Conservation (phyloP, 2,113 vertebrate genomes). For the Leptocoma aspasia region DNA sequence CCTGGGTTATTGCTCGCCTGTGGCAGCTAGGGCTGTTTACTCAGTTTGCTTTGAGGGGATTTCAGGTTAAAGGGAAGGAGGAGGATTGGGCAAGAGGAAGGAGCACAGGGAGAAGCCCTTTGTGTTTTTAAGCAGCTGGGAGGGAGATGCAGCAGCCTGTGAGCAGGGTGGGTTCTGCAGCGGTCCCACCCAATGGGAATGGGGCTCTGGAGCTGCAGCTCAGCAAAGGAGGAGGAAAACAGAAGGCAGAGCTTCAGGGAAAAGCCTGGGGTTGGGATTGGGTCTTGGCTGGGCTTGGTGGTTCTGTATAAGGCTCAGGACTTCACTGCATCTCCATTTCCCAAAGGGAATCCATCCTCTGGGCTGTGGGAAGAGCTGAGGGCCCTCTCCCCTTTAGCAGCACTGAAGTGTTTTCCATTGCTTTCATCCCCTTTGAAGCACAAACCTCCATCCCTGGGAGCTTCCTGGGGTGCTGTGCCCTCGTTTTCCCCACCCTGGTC, state of each 20-base stretch:
- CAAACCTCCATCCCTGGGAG: background rate
- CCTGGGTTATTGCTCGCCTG: background rate
- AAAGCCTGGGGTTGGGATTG: background rate
- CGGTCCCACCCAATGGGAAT: fast-evolving
- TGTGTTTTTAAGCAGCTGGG: background rate
- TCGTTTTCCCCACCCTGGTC: background rate
- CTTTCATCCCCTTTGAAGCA: background rate
- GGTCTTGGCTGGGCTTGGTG: background rate
- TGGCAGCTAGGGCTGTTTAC: background rate
- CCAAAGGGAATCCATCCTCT: background rate
- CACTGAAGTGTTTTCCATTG: background rate
- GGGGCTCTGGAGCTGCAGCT: background rate
- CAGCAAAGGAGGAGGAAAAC: background rate
- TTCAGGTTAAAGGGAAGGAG: background rate
- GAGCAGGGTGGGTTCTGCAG: background rate
- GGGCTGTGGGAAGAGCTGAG: background rate
- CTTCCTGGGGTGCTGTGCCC: background rate
- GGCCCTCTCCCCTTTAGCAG: fast-evolving
- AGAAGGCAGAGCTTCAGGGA: background rate
- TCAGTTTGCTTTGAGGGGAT: background rate
- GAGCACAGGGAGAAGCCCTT: background rate
- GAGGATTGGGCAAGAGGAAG: background rate
- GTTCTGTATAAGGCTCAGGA: background rate
- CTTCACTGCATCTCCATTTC: background rate
- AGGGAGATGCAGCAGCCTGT: background rate